A percentile compares a stretch with the other conserved stretches of the same genome.
Evolutionary conservation across 2,797 vertebrate genomes (phyloP).

Genomic region (Labeo calbasu): DNA sequence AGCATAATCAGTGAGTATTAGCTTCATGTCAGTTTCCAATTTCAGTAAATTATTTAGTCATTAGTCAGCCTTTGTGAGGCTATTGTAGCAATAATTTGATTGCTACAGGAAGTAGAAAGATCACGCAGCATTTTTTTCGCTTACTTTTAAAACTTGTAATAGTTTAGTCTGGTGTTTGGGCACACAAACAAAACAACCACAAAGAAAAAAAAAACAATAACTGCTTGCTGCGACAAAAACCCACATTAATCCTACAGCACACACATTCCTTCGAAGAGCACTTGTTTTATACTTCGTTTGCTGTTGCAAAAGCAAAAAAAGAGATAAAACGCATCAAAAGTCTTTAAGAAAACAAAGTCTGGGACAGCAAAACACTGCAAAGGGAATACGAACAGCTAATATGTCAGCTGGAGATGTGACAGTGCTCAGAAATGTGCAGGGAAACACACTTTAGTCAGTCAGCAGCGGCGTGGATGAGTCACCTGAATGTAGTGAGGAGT

Average conservation of each 20-base stretch:
- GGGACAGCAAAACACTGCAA: conserved; percentile 18
- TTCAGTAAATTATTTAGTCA: not conserved
- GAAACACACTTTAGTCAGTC: conserved; percentile 48
- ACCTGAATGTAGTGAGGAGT: conserved; percentile 51
- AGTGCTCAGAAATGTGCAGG: conserved; percentile 23
- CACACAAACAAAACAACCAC: conserved; percentile 5
- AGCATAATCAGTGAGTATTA: not conserved
- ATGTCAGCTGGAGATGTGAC: conserved; percentile 56
- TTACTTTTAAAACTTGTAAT: conserved; percentile 5
- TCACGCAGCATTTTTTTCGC: not conserved
- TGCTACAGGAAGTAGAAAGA: not conserved
- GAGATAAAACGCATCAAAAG: conserved; percentile 28
- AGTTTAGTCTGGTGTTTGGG: not conserved
- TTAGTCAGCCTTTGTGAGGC: not conserved
- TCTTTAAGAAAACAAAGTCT: conserved; percentile 30
- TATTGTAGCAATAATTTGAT: conserved; percentile 3
- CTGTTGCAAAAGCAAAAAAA: conserved; percentile 4
- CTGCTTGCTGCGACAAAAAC: conserved; percentile 3
- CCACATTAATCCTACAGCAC: not conserved
- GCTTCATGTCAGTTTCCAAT: not conserved
- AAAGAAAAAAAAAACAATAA: not conserved
- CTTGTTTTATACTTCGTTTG: conserved; percentile 15
- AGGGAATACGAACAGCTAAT: conserved; percentile 45
- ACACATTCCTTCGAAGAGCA: conserved; percentile 28
- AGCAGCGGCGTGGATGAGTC: conserved; percentile 41